Evolutionary conservation across 2,797 vertebrate species (phyloP), one percentile per base, ranked within the genome.

Genomic region (Dendrocincla fuliginosa): DNA sequence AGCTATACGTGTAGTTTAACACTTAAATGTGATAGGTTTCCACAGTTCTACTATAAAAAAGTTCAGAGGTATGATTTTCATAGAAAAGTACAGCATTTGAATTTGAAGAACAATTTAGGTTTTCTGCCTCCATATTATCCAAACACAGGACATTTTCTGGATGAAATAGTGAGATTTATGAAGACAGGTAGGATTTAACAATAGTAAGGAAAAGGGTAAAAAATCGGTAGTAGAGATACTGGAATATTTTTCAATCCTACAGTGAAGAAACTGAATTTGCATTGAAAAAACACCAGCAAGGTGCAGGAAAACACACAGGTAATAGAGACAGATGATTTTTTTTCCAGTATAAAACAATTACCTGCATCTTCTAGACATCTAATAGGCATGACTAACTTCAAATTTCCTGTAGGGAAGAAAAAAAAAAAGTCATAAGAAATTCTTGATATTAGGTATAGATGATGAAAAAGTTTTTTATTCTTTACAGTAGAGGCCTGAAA

Each of bases 361-460:
- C 98, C 98, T 98, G 97, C 94, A 97, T 92, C 80, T 90, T 96
- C 88, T 89, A 95, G 84, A 83, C 71, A 95, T 97, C 85, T 98
- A 95, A 90, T 52, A 93, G 79, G 59, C 98, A 98, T 98, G 96
- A 96, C 87, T 97, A 91, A 97, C 96, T 95, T 96, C 96, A 95
- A 32, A 89, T 74, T 95, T 96, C 97, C 98, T 98, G 87, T 35
- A 77, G 33, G 42, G 44, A 46, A 46, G 20, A 22, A 87, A 64
- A 76, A 96, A 57, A 97, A 88, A 83, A 10, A 84, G 19, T 91
- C 80, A 88, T 64, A 60, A 93, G 81, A 93, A 83, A 57, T 7
- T 83, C n/a, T 56, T 52, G 4, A 46, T 52, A 73, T 67, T 81
- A 76, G 68, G 22, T 24, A 24, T 9, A 28, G 61, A 65, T 33